Evolutionary conservation across 2,888 invertebrate species (phyloP), one percentile per base, ranked within the genome.

Genomic region (Sericinus montela): DNA sequence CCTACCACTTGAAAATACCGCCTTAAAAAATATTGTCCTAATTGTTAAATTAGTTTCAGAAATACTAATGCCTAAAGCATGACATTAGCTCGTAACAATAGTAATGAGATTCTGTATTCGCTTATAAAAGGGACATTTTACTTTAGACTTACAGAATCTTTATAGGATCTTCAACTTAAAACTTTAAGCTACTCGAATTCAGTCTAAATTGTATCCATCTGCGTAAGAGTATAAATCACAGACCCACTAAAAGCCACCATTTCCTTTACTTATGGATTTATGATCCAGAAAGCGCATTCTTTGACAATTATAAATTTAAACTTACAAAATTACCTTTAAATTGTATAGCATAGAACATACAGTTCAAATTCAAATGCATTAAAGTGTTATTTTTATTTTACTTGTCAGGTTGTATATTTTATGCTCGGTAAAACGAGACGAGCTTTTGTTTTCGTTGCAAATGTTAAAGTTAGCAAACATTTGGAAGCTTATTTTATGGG

Each of bases 141-240:
- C n/a, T 25, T 25, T 25, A 1, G 25, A 25, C 4, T 1, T 8
- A 25, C 4, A 25, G 1, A 25, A 6, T 5, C 25, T 8, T 5
- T 1, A 25, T 8, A 8, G 25, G 25, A 8, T 25, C 8, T 25
- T 25, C 6, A 25, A 25, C 25, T 25, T 19, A 16, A 19, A 25
- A 28, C 10, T 36, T 13, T 10, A 9, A 6, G n/a, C 14, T 14
- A 28, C 16, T 40, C 35, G 35, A 29, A 40, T 47, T 47, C 34
- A 34, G 3, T 35, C 28, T 11, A 4, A 25, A 9, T 40, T 32
- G 32, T 11, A 11, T 13, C 1, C 14, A 14, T 8, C n/a, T 45
- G 37, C 29, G 34, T n/a, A 25, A 15, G 15, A 28, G 23, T 16
- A 40, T 46, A 46, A 46, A 40, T 46, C 46, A 46, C 25, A n/a